Evolutionary conservation across 2,797 vertebrate species (phyloP), one percentile per base, ranked within the genome.

Genomic region (Enteromius viviparus): DNA sequence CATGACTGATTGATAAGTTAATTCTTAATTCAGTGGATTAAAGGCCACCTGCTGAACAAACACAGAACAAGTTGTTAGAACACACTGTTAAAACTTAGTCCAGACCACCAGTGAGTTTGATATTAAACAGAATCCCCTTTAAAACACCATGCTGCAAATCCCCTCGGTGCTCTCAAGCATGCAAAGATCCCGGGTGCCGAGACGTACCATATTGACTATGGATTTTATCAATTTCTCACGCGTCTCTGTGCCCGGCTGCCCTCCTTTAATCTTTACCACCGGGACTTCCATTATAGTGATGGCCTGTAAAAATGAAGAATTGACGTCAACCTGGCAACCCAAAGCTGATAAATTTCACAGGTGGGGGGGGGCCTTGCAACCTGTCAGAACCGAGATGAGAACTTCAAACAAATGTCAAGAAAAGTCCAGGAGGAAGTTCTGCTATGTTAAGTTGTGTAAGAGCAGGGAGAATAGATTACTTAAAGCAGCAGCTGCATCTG

Each of bases 251-350:
- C 95, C 96, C 83, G 93, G 93, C 90, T 95, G 95, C 92, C 93
- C 95, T 95, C 96, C 93, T 93, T 95, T 98, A 96, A 98, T 96
- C 96, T 97, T 99, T 96, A 98, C 95, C 94, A 99, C 96, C 26
- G 97, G 97, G 88, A 99, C 97, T 94, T 99, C 98, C 97, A 99
- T 99, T 94, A 97, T 93, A 94, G 93, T 96, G 96, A 99, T 82
- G 87, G 93, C 96, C 97, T 98, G 96, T 91, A 93, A 94, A 95
- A 96, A 93, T 93, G 90, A 94, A 89, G 85, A 81, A 81, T 74
- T 79, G 69, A 78, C 14, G 34, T 90, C 75, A 89, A 88, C 78
- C 88, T 78, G 76, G 84, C 85, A 86, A 84, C 85, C 90, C 82
- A 64, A 65, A 75, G 78, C 85, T 84, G 85, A 93, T 90, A 91